Base-by-base conservation (phyloP, 1,140 invertebrate genomes). In the Lordiphosa collinella region DNA sequence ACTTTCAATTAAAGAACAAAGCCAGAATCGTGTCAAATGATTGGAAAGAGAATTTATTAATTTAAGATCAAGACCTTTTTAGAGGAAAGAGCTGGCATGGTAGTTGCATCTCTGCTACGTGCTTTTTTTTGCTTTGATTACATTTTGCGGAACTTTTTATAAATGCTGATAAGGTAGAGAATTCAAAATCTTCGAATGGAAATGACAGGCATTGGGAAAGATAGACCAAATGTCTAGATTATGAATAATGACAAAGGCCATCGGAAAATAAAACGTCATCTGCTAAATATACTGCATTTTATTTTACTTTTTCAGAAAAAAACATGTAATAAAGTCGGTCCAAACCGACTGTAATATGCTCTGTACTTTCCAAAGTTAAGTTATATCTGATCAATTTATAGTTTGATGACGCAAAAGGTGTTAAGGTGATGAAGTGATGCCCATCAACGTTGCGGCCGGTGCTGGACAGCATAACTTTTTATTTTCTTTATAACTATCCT, bases 141-240 rank as follows among this genome's bases (percentile, higher is more conserved):
- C 25, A 35, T 25, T 50, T 38, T 37, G 44, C 63, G 52, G 62
- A 66, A 66, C 34, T 22, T 31, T 22, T 22, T 22, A 10, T 8
- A 12, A 18, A 25, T 38, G 25, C 16, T 66, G 62, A 66, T 66
- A 58, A 51, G 37, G 38, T 18, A 25, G 2, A 66, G 38, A 31
- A 34, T 50, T 44, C 22, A 13, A 11, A 7, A 22, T 10, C n/a
- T 18, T 9, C 6, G 16, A 49, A 50, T 66, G 32, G 13, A 49
- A 56, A 10, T n/a, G 44, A 32, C 8, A 11, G 9, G 44, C 61
- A 49, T 18, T 18, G 2, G 16, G 61, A 38, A 40, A 66, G 62
- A 65, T 38, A 66, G 34, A 14, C 38, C 35, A 14, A 49, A 31
- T n/a, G 63, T 66, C 62, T 66, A 66, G 63, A 57, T 58, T 50